Evolutionary conservation across 2,888 invertebrate genomes (phyloP), one percentile per base, ranked within the genome.

Genomic region (Latrodectus hesperus): DNA sequence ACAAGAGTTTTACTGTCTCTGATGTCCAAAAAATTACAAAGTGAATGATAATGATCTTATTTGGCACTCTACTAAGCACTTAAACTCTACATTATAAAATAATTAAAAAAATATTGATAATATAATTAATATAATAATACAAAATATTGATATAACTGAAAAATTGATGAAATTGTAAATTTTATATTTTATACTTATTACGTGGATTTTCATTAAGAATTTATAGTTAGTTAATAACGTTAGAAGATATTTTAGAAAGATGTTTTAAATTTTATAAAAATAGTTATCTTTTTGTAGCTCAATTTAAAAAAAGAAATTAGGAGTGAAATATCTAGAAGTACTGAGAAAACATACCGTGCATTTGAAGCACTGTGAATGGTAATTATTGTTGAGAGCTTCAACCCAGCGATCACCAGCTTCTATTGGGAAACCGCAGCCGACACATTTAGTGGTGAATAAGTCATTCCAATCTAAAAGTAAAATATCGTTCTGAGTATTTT

Each of bases 381-480:
- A 99, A 94, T 98, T 99, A 94, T 98, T 97, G 93, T 95, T 97
- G 92, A 99, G 95, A 92, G 99, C 99, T 94, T 99, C 99, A 91
- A 99, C 99, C 99, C 99, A 99, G 93, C 98, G 96, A 94, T 99
- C 99, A 91, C 99, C 99, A 91, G 99, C 99, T 94, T 99, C 99
- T 92, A 99, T 99, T 88, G 99, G 99, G 94, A 98, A 99, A 91
- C 98, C 97, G 93, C 99, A 99, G 90, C 98, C 96, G 93, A 96
- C 97, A 94, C 99, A 99, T 94, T 99, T 99, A 85, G 99, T 99
- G 90, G 99, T 99, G 93, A 99, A 99, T 91, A 99, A 94, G 93
- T 98, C 97, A 93, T 98, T 98, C 99, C 99, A 99, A 93, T 99
- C 99, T 89, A 51, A 68, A 83, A 83, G 5, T 6, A 38, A 4